phyloP scores from a whole-genome alignment of 2,797 vertebrate species.

The Cetoscarus ocellatus region DNA sequence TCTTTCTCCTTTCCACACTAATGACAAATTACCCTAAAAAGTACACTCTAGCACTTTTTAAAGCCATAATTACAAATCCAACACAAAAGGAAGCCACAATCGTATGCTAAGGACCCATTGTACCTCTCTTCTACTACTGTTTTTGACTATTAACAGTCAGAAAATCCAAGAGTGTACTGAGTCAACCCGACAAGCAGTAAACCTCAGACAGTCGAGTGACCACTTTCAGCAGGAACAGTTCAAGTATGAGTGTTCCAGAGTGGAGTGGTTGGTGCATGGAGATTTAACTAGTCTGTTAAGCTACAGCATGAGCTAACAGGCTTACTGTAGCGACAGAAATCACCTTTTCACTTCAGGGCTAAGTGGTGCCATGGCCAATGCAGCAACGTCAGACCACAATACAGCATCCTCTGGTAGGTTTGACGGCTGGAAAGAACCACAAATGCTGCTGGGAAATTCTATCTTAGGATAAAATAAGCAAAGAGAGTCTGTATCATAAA shows the following conservation, averaged over 20 bases:
- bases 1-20: neutral
- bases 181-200: constrained; percentile 52
- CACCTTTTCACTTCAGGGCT: constrained; percentile 34
- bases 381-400: constrained; percentile 6
- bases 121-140: neutral
- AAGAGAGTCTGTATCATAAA: too few relatives aligned
- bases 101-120: neutral
- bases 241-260: constrained; percentile 62
- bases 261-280: constrained; percentile 62
- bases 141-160: constrained; percentile 41
- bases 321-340: neutral
- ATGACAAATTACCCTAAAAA: constrained; percentile 1
- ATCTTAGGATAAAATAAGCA: too few relatives aligned
- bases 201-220: constrained; percentile 67
- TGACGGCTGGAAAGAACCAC: constrained; percentile 1
- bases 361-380: constrained; percentile 24
- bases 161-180: constrained; percentile 45
- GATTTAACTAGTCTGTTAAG: constrained; percentile 58
- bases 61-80: constrained; percentile 19
- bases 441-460: neutral
- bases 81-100: constrained; percentile 1
- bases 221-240: constrained; percentile 66
- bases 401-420: neutral
- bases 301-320: constrained; percentile 18
- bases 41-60: constrained; percentile 9